phyloP scores from a whole-genome alignment of 30 jellyfish, hydroid and myxozoan genomes.

The Cassiopea andromeda region DNA sequence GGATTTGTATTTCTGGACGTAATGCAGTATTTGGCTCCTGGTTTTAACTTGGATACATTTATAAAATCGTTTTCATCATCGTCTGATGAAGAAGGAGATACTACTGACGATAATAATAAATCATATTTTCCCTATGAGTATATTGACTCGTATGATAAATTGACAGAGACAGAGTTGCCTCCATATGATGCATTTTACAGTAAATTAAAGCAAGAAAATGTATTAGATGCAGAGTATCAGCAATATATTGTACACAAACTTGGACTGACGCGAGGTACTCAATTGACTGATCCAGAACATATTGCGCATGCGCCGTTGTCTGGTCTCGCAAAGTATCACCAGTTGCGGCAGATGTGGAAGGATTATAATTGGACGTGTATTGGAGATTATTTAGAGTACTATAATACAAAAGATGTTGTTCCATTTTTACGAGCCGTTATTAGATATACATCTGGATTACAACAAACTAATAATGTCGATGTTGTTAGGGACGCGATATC shows the following conservation, averaged over 20 bases:
- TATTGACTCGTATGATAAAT: neutral
- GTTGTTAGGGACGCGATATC: neutral
- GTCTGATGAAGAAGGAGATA: no score
- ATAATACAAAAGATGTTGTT: neutral
- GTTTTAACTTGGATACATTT: constrained; percentile 6
- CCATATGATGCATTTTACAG: constrained; percentile 16
- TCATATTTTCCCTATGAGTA: neutral
- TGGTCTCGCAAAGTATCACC: neutral
- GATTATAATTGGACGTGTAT: neutral
- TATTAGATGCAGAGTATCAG: neutral
- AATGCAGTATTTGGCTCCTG: constrained; percentile 16
- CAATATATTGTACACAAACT: no score
- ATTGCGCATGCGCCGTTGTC: neutral
- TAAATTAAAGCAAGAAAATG: neutral
- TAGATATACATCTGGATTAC: neutral
- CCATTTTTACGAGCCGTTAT: neutral
- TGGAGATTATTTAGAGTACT: neutral
- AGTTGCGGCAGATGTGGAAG: no score
- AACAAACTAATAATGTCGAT: neutral
- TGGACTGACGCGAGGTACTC: no score
- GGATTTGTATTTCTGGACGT: neutral
- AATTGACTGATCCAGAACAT: neutral
- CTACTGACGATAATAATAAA: no score
- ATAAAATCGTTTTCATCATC: constrained; percentile 4
- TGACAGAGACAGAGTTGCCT: neutral